Conservation (phyloP, 2,888 invertebrate genomes). For the Xestia sexstrigata region DNA sequence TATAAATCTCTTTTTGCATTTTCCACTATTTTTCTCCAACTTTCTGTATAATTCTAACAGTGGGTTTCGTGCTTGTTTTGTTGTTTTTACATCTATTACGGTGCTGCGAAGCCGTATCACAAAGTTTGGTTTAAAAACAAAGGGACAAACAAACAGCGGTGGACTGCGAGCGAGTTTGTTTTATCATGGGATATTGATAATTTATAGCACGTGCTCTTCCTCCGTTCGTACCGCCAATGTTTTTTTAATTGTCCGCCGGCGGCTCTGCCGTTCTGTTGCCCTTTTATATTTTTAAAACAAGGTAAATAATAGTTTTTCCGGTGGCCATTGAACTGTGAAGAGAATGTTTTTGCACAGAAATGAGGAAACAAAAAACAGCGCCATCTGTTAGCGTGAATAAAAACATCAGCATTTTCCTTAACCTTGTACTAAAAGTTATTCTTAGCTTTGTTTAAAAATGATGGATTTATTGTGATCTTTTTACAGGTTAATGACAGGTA, state of each 20-base stretch:
- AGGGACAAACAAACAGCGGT: constrained; percentile 79
- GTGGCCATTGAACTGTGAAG: constrained; percentile 55
- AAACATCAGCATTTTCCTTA: constrained; percentile 16
- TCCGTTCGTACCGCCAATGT: constrained; percentile 68
- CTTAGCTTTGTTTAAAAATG: constrained; percentile 5
- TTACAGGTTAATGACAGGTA: not conserved
- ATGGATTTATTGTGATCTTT: constrained; percentile 14
- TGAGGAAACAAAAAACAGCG: constrained; percentile 42
- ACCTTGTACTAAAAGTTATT: constrained; percentile 20
- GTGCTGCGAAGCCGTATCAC: constrained; percentile 65
- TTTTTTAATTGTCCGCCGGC: constrained; percentile 77
- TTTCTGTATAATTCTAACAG: constrained; percentile 23
- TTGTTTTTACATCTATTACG: constrained; percentile 57
- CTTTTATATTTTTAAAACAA: constrained; percentile 73
- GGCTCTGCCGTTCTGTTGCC: constrained; percentile 64
- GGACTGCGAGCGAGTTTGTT: constrained; percentile 78
- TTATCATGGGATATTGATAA: constrained; percentile 90
- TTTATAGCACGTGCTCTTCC: constrained; percentile 82
- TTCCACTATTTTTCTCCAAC: constrained; percentile 46
- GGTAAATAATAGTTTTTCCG: constrained; percentile 70
- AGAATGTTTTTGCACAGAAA: constrained; percentile 46
- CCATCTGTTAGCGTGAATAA: constrained; percentile 59
- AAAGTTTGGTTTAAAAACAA: constrained; percentile 84
- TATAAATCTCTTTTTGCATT: constrained; percentile 77
- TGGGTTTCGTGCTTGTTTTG: constrained; percentile 31